phyloP scores from a whole-genome alignment of 2,113 vertebrate genomes.

The Oreochromis spilurus region DNA sequence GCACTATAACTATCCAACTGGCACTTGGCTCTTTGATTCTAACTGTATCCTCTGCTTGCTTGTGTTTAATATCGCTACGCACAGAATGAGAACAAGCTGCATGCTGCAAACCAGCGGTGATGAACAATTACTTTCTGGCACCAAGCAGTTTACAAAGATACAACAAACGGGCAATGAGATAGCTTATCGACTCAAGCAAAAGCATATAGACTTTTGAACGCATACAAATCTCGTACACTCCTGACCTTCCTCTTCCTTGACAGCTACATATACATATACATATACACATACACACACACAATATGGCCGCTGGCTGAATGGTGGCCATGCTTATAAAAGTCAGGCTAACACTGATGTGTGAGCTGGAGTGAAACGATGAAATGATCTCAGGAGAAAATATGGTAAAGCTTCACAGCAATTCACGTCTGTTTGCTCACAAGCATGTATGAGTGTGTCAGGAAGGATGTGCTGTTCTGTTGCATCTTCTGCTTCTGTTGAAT shows the following conservation, averaged over 20 bases:
- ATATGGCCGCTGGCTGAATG: neutral
- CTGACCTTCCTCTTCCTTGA: neutral
- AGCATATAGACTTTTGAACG: neutral
- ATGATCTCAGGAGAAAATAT: conserved; percentile 47
- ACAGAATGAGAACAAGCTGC: neutral
- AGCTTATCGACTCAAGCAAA: neutral
- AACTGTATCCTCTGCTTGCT: neutral
- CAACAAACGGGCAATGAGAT: neutral
- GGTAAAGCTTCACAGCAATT: conserved; percentile 9
- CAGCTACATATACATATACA: neutral
- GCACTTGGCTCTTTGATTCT: neutral
- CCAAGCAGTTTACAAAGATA: neutral
- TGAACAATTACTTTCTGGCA: neutral
- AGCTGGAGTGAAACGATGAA: conserved; percentile 41
- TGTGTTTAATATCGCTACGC: neutral
- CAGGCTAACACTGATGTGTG: conserved; percentile 27
- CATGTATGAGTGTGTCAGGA: neutral
- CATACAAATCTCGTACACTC: neutral
- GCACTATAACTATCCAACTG: neutral
- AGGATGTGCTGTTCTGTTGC: conserved; percentile 12
- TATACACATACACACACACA: neutral
- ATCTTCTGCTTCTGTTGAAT: conserved; percentile 8
- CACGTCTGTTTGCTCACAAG: neutral
- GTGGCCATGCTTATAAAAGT: neutral
- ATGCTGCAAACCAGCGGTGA: neutral